Percentiles rank a stretch among this genome's conserved stretches.
Evolutionary conservation across 2,888 invertebrate genomes (phyloP).

Genomic region (Phaonia tiefii): DNA sequence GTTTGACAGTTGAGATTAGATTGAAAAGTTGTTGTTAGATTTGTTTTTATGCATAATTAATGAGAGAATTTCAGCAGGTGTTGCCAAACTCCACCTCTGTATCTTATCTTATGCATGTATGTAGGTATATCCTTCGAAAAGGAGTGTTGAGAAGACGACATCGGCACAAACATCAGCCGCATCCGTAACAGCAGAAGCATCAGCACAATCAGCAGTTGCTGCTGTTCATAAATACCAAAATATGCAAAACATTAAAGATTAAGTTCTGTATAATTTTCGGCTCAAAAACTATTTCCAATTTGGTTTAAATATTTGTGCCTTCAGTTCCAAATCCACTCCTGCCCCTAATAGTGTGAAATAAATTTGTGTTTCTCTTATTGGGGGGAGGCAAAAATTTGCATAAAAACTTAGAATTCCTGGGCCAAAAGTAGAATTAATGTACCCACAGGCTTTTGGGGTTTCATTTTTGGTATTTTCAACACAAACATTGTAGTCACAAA

Average conservation of each 20-base stretch:
- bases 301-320: constrained; percentile 28
- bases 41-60: constrained; percentile 76
- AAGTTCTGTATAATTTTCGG: constrained; percentile 69
- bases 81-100: constrained; percentile 34
- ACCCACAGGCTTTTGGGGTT: not conserved
- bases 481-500: not conserved
- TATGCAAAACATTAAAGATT: constrained; percentile 76
- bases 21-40: constrained; percentile 72
- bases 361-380: constrained; percentile 19
- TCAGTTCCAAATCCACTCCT: no score
- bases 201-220: constrained; percentile 68
- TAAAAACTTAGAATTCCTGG: constrained; percentile 74
- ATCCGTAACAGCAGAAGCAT: not conserved
- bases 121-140: not conserved
- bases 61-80: constrained; percentile 78
- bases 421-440: constrained; percentile 11
- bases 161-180: constrained; percentile 4
- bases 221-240: constrained; percentile 55
- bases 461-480: not conserved
- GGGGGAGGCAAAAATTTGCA: constrained; percentile 73
- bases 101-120: not conserved
- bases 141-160: not conserved
- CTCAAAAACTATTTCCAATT: constrained; percentile 50
- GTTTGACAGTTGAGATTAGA: constrained; percentile 69
- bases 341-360: constrained; percentile 5